phyloP scores from a whole-genome alignment of 2,888 invertebrate genomes.

The Itoplectis maculator region DNA sequence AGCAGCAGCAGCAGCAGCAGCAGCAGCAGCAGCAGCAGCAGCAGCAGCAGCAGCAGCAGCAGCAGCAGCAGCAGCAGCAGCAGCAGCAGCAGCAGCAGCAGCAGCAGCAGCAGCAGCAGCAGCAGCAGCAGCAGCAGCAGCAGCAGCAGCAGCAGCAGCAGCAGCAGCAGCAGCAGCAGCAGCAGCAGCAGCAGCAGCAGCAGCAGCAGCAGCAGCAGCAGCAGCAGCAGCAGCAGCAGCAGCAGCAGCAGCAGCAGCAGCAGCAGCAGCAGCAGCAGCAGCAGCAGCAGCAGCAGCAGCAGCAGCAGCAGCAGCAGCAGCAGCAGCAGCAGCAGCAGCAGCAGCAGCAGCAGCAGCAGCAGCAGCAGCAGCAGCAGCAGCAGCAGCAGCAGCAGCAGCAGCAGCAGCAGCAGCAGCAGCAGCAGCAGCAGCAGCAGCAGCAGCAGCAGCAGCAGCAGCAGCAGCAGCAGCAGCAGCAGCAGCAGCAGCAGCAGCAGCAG shows the following conservation, averaged over 20 bases:
- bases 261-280: conserved; percentile 30
- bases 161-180: conserved; percentile 40
- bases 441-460: conserved; percentile 30
- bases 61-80: conserved; percentile 14
- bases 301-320: conserved; percentile 14
- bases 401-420: conserved; percentile 40
- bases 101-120: conserved; percentile 40
- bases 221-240: conserved; percentile 40
- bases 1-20: conserved; percentile 14
- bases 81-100: conserved; percentile 30
- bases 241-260: conserved; percentile 14
- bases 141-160: conserved; percentile 30
- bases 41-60: conserved; percentile 40
- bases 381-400: conserved; percentile 30
- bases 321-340: conserved; percentile 30
- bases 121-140: conserved; percentile 14
- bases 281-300: conserved; percentile 40
- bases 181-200: conserved; percentile 14
- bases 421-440: conserved; percentile 14
- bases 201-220: conserved; percentile 30
- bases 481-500: conserved; percentile 14
- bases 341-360: conserved; percentile 40
- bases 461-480: conserved; percentile 40
- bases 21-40: conserved; percentile 30
- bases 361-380: conserved; percentile 14